A percentile compares a stretch with the other conserved stretches of the same genome.
Evolutionary conservation across 2,888 invertebrate genomes (phyloP).

Genomic region (Polydrusus cervinus): DNA sequence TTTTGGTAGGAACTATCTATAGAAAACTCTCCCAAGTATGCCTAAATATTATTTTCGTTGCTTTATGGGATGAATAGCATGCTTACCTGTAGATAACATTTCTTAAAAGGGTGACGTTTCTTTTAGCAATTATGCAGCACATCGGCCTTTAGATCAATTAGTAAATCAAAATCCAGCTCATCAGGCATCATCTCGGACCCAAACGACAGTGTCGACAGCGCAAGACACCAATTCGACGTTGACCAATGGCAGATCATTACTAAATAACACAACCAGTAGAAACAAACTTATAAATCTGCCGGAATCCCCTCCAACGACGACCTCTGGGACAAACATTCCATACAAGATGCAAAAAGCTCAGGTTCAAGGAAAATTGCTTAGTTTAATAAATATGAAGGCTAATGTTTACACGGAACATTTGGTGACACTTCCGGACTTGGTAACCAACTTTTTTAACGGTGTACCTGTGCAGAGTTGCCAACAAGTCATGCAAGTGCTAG

Average conservation of each 20-base stretch:
- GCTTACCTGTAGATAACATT: background rate
- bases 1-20: too few relatives aligned
- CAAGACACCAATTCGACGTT: constrained; percentile 60
- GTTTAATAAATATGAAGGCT: constrained; percentile 91
- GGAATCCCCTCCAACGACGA: constrained; percentile 39
- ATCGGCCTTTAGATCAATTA: constrained; percentile 58
- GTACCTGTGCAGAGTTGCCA: constrained; percentile 84
- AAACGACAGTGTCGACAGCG: constrained; percentile 61
- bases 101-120: constrained; percentile 19
- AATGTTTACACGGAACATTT: constrained; percentile 87
- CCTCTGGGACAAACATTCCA: constrained; percentile 78
- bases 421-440: constrained; percentile 88
- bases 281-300: constrained; percentile 43
- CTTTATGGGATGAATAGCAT: too few relatives aligned
- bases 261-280: constrained; percentile 54
- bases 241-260: constrained; percentile 64
- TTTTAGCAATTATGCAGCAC: constrained; percentile 46
- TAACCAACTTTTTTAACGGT: constrained; percentile 86
- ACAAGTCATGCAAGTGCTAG: constrained; percentile 86
- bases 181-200: constrained; percentile 66
- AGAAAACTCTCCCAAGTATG: too few relatives aligned
- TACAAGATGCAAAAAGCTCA: constrained; percentile 85
- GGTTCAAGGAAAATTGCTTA: constrained; percentile 87
- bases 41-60: too few relatives aligned
- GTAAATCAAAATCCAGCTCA: constrained; percentile 70